Evolutionary conservation across 2,113 vertebrate species (phyloP), one percentile per base, ranked within the genome.

Genomic region (Carassius auratus): DNA sequence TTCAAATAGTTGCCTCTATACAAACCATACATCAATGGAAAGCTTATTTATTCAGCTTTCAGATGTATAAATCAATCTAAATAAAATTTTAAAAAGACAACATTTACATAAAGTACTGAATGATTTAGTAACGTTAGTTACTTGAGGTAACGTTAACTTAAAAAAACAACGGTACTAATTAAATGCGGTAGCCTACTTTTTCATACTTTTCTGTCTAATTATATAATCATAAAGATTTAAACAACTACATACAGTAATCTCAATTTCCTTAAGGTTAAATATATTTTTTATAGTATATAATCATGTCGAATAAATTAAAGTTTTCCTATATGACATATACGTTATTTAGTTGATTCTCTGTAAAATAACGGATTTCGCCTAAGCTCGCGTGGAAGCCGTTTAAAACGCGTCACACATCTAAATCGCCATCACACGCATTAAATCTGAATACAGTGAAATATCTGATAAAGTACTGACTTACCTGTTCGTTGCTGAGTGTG

Each of bases 361-460:
- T 12, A 68, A 81, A 81, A 68, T 13, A 10, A 21, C 15, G 21
- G 42, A 69, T 81, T 81, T 66, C 36, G n/a, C 23, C n/a, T 48
- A 8, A 3, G 12, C 23, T 66, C 42, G 4, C 42, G 1, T 33
- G 21, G 3, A 48, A 7, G 4, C 15, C 14, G 3, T 13, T 36
- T 13, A 69, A 81, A 81, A 68, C 26, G 15, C 62, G 8, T 17
- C 19, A 13, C 14, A 33, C 4, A 21, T 45, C 6, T 45, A 26
- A 26, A 62, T 2, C 14, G 0, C 57, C 38, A 8, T 26, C 14
- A 45, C 1, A 3, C 23, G 15, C 4, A 26, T 17, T 9, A 64
- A 26, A 26, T 5, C 0, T 3, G 13, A 64, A 12, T 19, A 13
- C 52, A 69, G 52, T 68, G 2, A 48, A 7, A 81, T 12, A 30